phyloP scores from a whole-genome alignment of 2,888 invertebrate genomes.

The Sarcophaga rosellei region DNA sequence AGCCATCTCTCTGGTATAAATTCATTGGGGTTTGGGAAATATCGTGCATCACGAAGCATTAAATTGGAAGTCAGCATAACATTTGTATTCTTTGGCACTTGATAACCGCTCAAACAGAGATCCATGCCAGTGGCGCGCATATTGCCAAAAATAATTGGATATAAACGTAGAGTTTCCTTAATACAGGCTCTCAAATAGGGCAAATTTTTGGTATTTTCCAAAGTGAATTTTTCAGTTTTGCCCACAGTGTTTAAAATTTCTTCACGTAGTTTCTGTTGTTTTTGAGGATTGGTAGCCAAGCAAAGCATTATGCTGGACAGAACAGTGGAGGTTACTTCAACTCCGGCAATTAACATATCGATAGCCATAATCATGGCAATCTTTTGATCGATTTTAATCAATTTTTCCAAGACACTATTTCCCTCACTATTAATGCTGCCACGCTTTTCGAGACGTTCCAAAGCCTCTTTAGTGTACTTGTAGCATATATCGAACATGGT shows the following conservation, averaged over 20 bases:
- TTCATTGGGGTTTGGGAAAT: slow-evolving; percentile 84
- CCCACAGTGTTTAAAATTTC: slow-evolving; percentile 82
- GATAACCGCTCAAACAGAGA: slow-evolving; percentile 85
- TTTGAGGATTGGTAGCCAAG: slow-evolving; percentile 84
- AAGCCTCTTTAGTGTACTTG: slow-evolving; percentile 79
- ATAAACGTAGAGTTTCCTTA: slow-evolving; percentile 87
- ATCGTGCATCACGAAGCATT: slow-evolving; percentile 83
- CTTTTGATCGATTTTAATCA: slow-evolving; percentile 84
- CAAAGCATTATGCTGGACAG: slow-evolving; percentile 74
- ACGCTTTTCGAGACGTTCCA: slow-evolving; percentile 70
- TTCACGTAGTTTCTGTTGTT: slow-evolving; percentile 85
- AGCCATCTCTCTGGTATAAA: slow-evolving; percentile 91
- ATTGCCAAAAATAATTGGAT: slow-evolving; percentile 85
- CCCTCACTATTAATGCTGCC: slow-evolving; percentile 63
- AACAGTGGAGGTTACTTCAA: slow-evolving; percentile 82
- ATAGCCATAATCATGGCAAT: slow-evolving; percentile 86
- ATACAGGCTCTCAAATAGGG: slow-evolving; percentile 88
- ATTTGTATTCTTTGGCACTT: slow-evolving; percentile 85
- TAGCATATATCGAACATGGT: slow-evolving; percentile 75
- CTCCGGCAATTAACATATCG: slow-evolving; percentile 88
- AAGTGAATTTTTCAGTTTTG: slow-evolving; percentile 78
- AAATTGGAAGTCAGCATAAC: slow-evolving; percentile 88
- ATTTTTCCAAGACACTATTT: slow-evolving; percentile 85
- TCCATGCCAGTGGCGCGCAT: slow-evolving; percentile 83
- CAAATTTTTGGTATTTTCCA: slow-evolving; percentile 81